These are phyloP conservation scores for Listronotus bonariensis DNA, from an alignment of 1,140 invertebrate species.

Conservation along the genomic window DNA sequence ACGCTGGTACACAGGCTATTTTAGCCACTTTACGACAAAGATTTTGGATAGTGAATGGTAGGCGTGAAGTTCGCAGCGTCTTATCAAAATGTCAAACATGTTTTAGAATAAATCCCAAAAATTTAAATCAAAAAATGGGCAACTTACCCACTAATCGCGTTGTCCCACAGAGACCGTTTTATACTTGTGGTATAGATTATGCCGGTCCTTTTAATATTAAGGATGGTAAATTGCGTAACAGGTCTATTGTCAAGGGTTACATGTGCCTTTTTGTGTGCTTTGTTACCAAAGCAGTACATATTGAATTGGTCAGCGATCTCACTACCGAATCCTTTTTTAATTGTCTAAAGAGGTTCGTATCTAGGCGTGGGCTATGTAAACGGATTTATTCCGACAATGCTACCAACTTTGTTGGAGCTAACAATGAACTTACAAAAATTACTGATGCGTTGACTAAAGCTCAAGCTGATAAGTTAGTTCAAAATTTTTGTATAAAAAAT, in stretches of 20 bases:
- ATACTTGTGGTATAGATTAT: slow-evolving; percentile 13
- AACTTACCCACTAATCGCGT: slow-evolving; percentile 11
- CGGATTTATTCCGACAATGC: no score
- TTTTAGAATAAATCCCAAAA: slow-evolving; percentile 33
- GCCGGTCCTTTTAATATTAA: slow-evolving; percentile 7
- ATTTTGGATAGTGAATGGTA: slow-evolving; percentile 40
- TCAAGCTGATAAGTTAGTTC: no score
- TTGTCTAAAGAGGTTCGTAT: no score
- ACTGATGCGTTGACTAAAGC: no score
- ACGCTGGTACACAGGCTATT: slow-evolving; percentile 43
- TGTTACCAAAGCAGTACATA: no score
- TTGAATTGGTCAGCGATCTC: no score
- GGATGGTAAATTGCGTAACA: background rate
- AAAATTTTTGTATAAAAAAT: no score
- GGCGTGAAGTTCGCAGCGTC: slow-evolving; percentile 10
- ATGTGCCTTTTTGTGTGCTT: no score
- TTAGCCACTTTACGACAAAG: slow-evolving; percentile 27
- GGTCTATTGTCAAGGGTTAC: no score
- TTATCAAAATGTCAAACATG: slow-evolving; percentile 16
- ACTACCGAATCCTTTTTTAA: no score
- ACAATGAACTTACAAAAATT: no score
- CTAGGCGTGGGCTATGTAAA: no score
- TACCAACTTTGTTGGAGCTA: background rate
- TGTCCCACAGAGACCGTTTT: slow-evolving; percentile 42
- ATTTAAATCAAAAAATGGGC: slow-evolving; percentile 24